Conservation (phyloP, 2,888 invertebrate genomes). For the Melinaea marsaeus region DNA sequence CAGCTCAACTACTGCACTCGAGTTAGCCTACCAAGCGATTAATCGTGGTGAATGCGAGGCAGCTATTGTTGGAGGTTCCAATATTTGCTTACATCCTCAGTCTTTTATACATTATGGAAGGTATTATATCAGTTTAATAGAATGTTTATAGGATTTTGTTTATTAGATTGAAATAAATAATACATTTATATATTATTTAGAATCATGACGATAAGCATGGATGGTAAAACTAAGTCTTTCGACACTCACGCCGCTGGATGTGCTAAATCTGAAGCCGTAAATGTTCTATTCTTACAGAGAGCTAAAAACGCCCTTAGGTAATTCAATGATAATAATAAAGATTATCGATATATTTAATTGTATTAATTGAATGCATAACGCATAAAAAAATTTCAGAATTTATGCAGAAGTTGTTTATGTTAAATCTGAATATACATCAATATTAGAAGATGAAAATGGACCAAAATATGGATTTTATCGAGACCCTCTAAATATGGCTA, state of each 20-base stretch:
- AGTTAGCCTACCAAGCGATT: conserved; percentile 53
- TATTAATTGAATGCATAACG: too few species aligned
- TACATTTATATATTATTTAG: conserved; percentile 33
- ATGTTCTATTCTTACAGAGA: conserved; percentile 83
- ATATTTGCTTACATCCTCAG: conserved; percentile 77
- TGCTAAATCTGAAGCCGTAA: conserved; percentile 84
- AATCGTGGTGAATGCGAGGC: conserved; percentile 55
- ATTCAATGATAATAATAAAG: background rate
- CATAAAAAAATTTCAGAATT: conserved; percentile 46
- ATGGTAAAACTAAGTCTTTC: conserved; percentile 92
- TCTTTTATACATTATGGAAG: conserved; percentile 53
- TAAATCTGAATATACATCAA: conserved; percentile 45
- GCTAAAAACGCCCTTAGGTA: conserved; percentile 76
- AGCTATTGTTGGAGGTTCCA: conserved; percentile 80
- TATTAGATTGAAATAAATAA: too few species aligned
- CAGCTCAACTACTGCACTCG: conserved; percentile 51
- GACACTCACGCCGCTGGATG: conserved; percentile 88
- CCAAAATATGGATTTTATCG: conserved; percentile 40
- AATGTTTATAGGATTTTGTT: too few species aligned
- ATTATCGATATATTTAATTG: background rate
- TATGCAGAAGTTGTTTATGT: conserved; percentile 83
- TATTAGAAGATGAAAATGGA: conserved; percentile 26
- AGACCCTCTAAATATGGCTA: conserved; percentile 33
- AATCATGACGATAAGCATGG: conserved; percentile 77
- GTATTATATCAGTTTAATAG: conserved; percentile 32